A percentile compares a stretch with the other conserved stretches of the same genome.
phyloP scores from a whole-genome alignment of 2,113 vertebrate genomes.

The Corythornis cristatus region DNA sequence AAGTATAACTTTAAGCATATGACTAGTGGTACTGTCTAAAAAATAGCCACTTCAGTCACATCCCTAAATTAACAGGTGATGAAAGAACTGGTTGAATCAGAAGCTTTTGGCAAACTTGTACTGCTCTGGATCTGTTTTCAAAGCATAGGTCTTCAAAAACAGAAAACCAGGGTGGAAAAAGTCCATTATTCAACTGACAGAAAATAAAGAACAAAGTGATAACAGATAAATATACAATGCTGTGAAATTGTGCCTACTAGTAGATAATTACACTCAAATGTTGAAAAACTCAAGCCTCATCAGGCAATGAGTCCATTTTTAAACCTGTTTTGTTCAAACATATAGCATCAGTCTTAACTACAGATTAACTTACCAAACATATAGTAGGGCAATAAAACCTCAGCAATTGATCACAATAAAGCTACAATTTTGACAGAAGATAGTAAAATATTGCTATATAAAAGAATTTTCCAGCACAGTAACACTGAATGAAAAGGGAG shows the following conservation, averaged over 20 bases:
- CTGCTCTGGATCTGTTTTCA: background rate
- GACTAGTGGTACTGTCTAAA: conserved; percentile 21
- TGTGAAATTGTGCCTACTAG: background rate
- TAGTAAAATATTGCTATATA: background rate
- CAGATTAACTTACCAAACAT: background rate
- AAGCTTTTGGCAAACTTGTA: background rate
- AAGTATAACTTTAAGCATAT: conserved; percentile 1
- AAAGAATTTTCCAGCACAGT: conserved; percentile 16
- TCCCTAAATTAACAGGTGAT: background rate
- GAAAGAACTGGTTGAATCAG: conserved; percentile 29
- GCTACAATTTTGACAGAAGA: background rate
- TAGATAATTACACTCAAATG: background rate
- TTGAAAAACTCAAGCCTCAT: background rate
- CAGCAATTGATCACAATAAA: background rate
- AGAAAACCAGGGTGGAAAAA: background rate
- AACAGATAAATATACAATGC: background rate
- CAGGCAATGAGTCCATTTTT: background rate
- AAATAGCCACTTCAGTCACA: background rate
- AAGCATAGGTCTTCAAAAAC: background rate
- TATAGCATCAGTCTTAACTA: background rate
- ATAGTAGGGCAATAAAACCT: background rate
- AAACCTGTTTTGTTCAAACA: background rate
- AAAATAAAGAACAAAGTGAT: background rate
- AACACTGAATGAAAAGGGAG: background rate
- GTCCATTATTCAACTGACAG: background rate